Percentiles rank a stretch among this genome's conserved stretches.
These are phyloP conservation scores for Drosophila borborema DNA, from an alignment of 2,888 invertebrate species.

Conservation along the genomic window DNA sequence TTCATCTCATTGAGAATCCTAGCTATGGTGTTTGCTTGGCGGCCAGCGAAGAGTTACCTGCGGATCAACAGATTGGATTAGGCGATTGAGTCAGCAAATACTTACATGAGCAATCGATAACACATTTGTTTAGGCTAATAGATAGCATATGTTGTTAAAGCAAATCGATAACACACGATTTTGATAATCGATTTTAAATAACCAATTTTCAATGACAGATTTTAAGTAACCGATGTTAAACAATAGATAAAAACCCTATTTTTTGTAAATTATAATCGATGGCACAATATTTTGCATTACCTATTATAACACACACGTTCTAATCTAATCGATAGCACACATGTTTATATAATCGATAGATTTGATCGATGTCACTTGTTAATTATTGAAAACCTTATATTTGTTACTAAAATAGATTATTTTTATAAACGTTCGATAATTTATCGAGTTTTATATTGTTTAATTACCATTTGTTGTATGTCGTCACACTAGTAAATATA, in stretches of 20 bases:
- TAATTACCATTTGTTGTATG: no score
- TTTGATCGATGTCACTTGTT: neutral
- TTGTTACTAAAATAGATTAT: no score
- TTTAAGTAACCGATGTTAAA: no score
- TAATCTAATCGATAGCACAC: neutral
- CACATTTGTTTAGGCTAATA: neutral
- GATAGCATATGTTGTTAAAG: neutral
- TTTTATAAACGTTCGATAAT: no score
- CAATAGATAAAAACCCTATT: no score
- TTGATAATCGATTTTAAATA: neutral
- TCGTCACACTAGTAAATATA: no score
- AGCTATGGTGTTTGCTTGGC: constrained; percentile 75
- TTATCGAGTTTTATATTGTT: no score
- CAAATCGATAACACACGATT: neutral
- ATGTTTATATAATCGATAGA: neutral
- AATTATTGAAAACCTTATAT: neutral
- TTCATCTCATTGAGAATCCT: constrained; percentile 81
- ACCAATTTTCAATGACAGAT: no score
- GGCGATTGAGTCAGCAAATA: constrained; percentile 39
- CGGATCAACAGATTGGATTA: constrained; percentile 54
- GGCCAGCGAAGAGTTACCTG: constrained; percentile 51
- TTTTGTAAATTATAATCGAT: no score
- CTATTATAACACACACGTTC: neutral
- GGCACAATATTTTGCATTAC: no score
- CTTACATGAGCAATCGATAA: neutral